Evolutionary conservation across 2,888 invertebrate genomes (phyloP).

Genomic region (Anthophora plumipes): DNA sequence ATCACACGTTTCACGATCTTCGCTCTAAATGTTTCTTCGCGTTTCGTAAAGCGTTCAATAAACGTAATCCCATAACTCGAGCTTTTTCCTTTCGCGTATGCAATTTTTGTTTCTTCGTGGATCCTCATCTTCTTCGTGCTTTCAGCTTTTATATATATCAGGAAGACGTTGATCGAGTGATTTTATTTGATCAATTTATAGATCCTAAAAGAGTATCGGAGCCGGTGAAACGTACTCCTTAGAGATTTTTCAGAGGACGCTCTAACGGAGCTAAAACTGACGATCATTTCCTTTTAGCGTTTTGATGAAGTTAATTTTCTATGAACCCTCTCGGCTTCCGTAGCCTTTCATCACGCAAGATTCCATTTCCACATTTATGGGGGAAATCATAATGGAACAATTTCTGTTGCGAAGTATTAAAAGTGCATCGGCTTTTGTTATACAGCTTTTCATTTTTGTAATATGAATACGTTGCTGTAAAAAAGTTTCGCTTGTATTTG

Average conservation of each 20-base stretch:
- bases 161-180: constrained; percentile 33
- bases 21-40: background rate
- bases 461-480: background rate
- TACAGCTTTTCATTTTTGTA: background rate
- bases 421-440: background rate
- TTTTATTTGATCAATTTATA: constrained; percentile 48
- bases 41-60: background rate
- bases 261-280: constrained; percentile 19
- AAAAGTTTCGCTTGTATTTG: background rate
- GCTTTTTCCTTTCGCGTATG: background rate
- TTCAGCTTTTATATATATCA: background rate
- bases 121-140: background rate
- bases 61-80: background rate
- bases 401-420: background rate
- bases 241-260: constrained; percentile 15
- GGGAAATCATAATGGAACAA: background rate
- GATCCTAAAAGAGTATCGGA: constrained; percentile 19
- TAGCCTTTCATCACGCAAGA: background rate
- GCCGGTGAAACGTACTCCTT: constrained; percentile 14
- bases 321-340: background rate
- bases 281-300: constrained; percentile 45
- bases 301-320: constrained; percentile 41
- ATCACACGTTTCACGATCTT: constrained; percentile 32
- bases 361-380: background rate
- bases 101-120: constrained; percentile 15